Evolutionary conservation across 2,797 vertebrate species (phyloP), one percentile per base, ranked within the genome.

Genomic region (Aviceda leuphotes): DNA sequence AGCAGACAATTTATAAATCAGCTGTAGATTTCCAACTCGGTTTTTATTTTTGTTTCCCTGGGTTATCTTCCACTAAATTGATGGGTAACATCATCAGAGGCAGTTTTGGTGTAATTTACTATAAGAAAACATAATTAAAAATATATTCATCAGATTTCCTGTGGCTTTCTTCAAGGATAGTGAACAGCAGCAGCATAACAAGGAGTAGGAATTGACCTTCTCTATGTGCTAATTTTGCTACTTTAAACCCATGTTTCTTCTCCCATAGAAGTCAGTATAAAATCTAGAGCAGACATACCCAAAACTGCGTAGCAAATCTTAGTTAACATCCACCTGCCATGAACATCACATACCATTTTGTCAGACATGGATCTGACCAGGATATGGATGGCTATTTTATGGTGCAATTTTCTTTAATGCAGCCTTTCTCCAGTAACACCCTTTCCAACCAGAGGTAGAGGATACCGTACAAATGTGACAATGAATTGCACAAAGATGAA

Each of bases 1-100:
- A 96, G 96, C 81, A 62, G 94, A 94, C 81, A 35, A 92, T 95
- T 94, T 94, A 93, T 96, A 96, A 97, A 97, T 94, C 96, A 96
- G 95, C 80, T 41, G 66, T 72, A 83, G 87, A 58, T 96, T 84
- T 77, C 68, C 52, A 72, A n/a, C 46, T 71, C 61, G 47, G 89
- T 89, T 96, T 89, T 96, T 93, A 67, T 90, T 95, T 92, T 84
- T 88, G 73, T 91, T 80, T 92, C 83, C 6, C 37, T 67, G 59
- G 24, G 55, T 95, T 94, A 77, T 90, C 72, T 89, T 83, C 35
- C 25, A 50, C 46, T 91, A 61, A 88, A 96, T 87, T 85, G 85
- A 94, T 80, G 81, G 30, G 55, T 12, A 90, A 73, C 70, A 83
- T 68, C 76, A 88, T 80, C 87, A 89, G 79, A 89, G 44, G 74